Percentiles rank a stretch among this genome's conserved stretches.
These are phyloP conservation scores for Spermophilus dauricus DNA, from an alignment of 2,113 vertebrate genomes.

Conservation along the genomic window DNA sequence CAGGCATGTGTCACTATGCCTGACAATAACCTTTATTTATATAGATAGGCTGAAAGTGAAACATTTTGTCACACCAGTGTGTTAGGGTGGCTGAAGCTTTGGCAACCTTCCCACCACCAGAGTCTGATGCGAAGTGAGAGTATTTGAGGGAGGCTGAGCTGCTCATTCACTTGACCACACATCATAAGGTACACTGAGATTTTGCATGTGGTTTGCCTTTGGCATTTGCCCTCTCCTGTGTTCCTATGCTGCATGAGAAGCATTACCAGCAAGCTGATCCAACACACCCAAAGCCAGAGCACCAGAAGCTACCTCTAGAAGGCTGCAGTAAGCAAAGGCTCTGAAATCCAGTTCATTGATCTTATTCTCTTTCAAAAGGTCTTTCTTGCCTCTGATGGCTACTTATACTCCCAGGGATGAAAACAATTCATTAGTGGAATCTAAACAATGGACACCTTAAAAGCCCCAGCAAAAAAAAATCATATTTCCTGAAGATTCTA, in stretches of 20 bases:
- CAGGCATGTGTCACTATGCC: no score
- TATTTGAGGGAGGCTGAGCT: background rate
- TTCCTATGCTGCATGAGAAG: background rate
- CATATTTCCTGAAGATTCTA: slow-evolving; percentile 59
- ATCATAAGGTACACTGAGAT: background rate
- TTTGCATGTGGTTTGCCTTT: background rate
- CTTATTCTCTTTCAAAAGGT: background rate
- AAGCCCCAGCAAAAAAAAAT: slow-evolving; percentile 36
- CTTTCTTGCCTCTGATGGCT: background rate
- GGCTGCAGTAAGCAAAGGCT: background rate
- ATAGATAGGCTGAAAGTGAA: slow-evolving; percentile 10
- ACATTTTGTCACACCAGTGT: background rate
- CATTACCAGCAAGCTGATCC: no score
- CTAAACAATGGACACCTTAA: slow-evolving; percentile 49
- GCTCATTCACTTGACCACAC: background rate
- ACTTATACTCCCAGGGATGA: background rate
- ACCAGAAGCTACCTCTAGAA: background rate
- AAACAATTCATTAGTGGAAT: slow-evolving; percentile 23
- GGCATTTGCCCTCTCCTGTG: background rate
- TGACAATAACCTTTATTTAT: background rate
- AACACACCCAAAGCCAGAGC: background rate
- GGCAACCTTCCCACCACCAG: background rate
- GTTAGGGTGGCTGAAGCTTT: background rate
- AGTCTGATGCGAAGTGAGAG: background rate
- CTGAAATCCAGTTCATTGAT: background rate